A percentile compares a stretch with the other conserved stretches of the same genome.
These are phyloP conservation scores for Ameiurus melas DNA, from an alignment of 2,113 vertebrate genomes.

Conservation along the genomic window DNA sequence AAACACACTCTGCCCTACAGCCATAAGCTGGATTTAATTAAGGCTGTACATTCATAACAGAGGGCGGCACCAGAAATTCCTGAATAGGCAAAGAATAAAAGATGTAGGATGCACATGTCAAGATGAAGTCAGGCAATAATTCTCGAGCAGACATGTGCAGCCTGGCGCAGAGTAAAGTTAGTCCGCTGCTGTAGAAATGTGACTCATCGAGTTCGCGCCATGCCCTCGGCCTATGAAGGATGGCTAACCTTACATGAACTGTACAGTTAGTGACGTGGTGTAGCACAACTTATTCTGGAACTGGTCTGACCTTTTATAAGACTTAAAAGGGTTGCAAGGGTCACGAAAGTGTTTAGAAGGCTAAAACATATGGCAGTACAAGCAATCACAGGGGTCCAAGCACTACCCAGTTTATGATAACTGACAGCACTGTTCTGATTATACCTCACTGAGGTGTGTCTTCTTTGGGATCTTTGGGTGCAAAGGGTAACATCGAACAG, in stretches of 20 bases:
- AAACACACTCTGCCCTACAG: conserved; percentile 48
- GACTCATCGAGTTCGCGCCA: neutral
- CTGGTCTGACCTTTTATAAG: neutral
- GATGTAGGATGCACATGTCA: neutral
- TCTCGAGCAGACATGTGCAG: neutral
- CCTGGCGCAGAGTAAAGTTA: neutral
- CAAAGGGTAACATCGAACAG: neutral
- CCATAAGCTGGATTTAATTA: conserved; percentile 44
- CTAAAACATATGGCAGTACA: neutral
- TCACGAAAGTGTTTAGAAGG: neutral
- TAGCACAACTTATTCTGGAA: neutral
- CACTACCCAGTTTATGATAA: neutral
- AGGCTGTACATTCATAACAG: conserved; percentile 40
- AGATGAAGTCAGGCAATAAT: neutral
- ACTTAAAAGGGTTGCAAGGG: neutral
- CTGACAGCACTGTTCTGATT: neutral
- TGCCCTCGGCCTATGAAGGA: neutral
- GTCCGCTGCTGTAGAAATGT: neutral
- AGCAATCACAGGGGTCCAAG: neutral
- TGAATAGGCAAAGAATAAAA: conserved; percentile 17
- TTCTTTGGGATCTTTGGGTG: neutral
- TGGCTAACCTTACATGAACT: neutral
- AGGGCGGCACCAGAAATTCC: conserved; percentile 23
- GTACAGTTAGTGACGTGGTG: neutral
- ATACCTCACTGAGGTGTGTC: too few species aligned